phyloP scores from a whole-genome alignment of 2,888 invertebrate genomes.

The Monopis laevigella region DNA sequence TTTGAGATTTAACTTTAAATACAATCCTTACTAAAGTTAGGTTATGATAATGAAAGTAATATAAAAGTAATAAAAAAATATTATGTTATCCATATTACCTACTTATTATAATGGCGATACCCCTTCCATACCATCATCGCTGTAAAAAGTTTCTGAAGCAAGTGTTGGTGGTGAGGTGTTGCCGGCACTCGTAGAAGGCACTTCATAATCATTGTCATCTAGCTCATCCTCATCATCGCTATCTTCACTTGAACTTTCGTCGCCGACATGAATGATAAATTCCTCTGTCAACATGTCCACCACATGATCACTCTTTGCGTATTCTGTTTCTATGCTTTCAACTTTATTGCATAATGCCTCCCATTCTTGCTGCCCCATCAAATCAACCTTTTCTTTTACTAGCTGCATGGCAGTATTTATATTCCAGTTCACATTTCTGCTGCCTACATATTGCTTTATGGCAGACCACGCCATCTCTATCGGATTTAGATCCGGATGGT shows the following conservation, averaged over 20 bases:
- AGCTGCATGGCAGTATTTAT: slow-evolving; percentile 1
- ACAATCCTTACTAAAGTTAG: no score
- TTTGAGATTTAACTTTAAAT: no score
- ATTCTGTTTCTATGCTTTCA: slow-evolving; percentile 17
- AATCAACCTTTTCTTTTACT: slow-evolving; percentile 10
- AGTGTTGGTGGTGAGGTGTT: no score
- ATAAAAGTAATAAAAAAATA: no score
- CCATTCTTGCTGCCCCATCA: slow-evolving; percentile 16
- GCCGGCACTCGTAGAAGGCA: no score
- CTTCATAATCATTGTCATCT: no score
- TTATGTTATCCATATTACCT: no score
- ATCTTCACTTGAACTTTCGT: slow-evolving; percentile 8
- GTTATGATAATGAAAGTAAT: no score
- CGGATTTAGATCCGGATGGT: slow-evolving; percentile 19
- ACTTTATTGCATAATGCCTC: slow-evolving; percentile 16
- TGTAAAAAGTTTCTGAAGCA: no score
- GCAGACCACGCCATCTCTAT: slow-evolving; percentile 12
- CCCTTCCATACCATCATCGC: no score
- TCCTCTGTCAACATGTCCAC: slow-evolving; percentile 17
- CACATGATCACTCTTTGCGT: slow-evolving; percentile 17
- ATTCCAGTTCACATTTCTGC: slow-evolving; percentile 7
- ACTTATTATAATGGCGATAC: no score
- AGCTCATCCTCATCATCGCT: slow-evolving; percentile 1
- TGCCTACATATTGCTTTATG: slow-evolving; percentile 7
- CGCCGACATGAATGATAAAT: slow-evolving; percentile 11